These are phyloP conservation scores for Andrena praecox DNA, from an alignment of 2,888 invertebrate genomes.

Conservation along the genomic window DNA sequence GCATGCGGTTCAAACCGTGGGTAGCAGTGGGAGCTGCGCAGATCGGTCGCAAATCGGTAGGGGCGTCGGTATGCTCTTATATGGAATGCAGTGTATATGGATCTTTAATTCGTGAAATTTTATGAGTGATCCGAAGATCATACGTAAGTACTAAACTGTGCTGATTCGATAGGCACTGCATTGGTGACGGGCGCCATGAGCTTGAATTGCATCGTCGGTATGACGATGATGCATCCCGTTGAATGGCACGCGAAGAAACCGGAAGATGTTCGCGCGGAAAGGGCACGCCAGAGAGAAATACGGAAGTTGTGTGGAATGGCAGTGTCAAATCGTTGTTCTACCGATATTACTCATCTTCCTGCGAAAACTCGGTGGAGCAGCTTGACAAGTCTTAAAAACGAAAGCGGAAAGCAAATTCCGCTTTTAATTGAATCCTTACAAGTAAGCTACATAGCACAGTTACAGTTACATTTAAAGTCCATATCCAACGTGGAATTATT, in stretches of 20 bases:
- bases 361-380: constrained; percentile 78
- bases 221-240: constrained; percentile 91
- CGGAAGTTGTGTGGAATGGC: constrained; percentile 54
- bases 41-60: no score
- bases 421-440: constrained; percentile 71
- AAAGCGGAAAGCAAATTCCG: constrained; percentile 66
- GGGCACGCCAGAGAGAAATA: constrained; percentile 64
- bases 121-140: no score
- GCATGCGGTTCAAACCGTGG: no score
- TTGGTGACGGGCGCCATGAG: constrained; percentile 89
- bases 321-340: constrained; percentile 72
- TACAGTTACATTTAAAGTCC: background rate
- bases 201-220: constrained; percentile 89
- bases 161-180: constrained; percentile 85
- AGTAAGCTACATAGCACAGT: constrained; percentile 55
- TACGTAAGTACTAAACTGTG: no score
- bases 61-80: no score
- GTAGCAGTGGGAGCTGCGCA: no score
- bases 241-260: constrained; percentile 87
- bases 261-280: constrained; percentile 70
- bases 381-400: constrained; percentile 78
- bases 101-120: no score
- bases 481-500: no score
- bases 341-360: constrained; percentile 72
- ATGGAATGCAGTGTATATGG: no score